Conservation (phyloP, 2,888 invertebrate genomes). For the Odontothrips loti region DNA sequence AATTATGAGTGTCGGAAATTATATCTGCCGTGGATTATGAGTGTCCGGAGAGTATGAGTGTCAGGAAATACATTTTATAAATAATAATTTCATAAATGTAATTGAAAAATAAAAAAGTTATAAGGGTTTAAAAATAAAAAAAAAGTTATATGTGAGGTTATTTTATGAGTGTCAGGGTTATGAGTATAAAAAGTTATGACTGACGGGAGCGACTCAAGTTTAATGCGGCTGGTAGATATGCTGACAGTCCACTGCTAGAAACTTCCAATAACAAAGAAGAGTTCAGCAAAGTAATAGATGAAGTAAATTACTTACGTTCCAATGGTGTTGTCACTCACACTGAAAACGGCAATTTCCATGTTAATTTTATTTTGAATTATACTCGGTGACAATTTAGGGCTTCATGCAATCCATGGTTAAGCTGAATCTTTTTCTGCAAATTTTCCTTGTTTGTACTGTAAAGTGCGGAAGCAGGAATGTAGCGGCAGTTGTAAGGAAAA, state of each 20-base stretch:
- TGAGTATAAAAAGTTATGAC: no score
- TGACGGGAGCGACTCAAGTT: no score
- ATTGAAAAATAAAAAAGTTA: no score
- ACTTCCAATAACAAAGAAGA: not conserved
- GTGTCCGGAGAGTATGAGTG: no score
- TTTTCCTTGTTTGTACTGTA: conserved; percentile 37
- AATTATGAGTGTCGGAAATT: no score
- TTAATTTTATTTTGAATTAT: conserved; percentile 33
- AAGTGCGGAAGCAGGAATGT: conserved; percentile 31
- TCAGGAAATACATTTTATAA: no score
- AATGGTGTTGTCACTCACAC: not conserved
- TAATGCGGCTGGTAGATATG: not conserved
- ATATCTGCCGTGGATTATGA: no score
- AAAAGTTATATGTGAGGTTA: no score
- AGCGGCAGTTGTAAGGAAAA: conserved; percentile 20
- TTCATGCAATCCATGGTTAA: conserved; percentile 36
- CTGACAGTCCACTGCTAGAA: not conserved
- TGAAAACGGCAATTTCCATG: not conserved
- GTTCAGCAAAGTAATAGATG: not conserved
- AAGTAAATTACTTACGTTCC: not conserved
- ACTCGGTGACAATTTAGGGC: conserved; percentile 36
- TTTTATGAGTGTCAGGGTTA: no score
- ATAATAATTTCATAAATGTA: no score
- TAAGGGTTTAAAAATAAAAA: no score
- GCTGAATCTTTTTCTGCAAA: conserved; percentile 36